These are phyloP conservation scores for Styela clava DNA, from an alignment of 23 tunicate genomes.

Conservation along the genomic window DNA sequence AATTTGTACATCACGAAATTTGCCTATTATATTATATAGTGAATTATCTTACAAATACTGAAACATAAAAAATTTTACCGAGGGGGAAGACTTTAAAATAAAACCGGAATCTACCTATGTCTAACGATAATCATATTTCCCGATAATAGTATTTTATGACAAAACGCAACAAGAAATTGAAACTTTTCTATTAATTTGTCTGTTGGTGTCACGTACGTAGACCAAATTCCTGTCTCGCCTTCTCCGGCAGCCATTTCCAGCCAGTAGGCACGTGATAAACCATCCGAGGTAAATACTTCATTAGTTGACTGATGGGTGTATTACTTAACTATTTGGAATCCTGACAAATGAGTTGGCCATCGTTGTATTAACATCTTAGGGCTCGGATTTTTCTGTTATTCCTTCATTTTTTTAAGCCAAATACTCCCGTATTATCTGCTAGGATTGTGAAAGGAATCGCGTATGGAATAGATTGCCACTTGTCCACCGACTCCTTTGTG, in stretches of 20 bases:
- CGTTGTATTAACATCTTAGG: background rate
- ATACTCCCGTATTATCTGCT: background rate
- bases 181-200: too few species aligned
- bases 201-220: too few species aligned
- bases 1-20: too few species aligned
- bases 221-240: background rate
- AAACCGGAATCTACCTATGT: too few species aligned
- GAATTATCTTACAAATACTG: too few species aligned
- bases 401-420: background rate
- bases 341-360: constrained; percentile 9
- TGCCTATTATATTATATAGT: too few species aligned
- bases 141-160: too few species aligned
- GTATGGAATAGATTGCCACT: background rate
- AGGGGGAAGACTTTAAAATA: too few species aligned
- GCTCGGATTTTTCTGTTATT: background rate
- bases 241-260: constrained; percentile 20
- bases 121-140: too few species aligned
- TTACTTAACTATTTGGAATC: background rate
- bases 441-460: background rate
- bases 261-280: constrained; percentile 3
- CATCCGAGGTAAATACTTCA: constrained; percentile 20
- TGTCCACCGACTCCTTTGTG: constrained; percentile 1
- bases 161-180: too few species aligned
- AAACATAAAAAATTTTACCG: too few species aligned
- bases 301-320: background rate